These are phyloP conservation scores for Manacus vitellinus DNA, from an alignment of 2,113 vertebrate genomes.

Conservation along the genomic window DNA sequence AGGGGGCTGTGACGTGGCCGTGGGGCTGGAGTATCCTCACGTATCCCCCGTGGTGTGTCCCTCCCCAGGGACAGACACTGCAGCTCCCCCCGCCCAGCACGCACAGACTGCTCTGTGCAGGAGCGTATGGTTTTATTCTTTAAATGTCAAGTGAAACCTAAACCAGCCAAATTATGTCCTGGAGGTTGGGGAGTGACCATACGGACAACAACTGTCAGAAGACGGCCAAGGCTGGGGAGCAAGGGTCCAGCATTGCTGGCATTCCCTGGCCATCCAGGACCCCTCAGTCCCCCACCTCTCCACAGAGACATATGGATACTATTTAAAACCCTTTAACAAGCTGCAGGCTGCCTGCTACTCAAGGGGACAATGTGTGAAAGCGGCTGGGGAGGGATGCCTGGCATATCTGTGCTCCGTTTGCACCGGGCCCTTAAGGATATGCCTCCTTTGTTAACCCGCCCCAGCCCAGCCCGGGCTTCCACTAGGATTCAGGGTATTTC, in stretches of 20 bases:
- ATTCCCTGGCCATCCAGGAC: conserved; percentile 66
- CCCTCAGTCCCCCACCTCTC: conserved; percentile 32
- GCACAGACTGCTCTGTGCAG: neutral
- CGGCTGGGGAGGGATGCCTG: conserved; percentile 57
- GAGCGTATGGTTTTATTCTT: conserved; percentile 44
- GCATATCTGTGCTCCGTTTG: conserved; percentile 42
- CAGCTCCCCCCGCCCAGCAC: neutral
- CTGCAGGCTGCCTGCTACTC: conserved; percentile 64
- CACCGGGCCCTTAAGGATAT: conserved; percentile 5
- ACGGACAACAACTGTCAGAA: conserved; percentile 68
- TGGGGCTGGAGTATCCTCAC: neutral
- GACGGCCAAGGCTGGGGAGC: conserved; percentile 11
- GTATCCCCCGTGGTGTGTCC: neutral
- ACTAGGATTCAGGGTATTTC: neutral
- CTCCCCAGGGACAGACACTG: neutral
- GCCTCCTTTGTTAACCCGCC: conserved; percentile 6
- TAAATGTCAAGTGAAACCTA: conserved; percentile 66
- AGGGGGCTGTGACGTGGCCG: neutral
- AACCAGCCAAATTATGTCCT: conserved; percentile 49
- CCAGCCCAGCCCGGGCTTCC: neutral
- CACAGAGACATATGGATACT: conserved; percentile 71
- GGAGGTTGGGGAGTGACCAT: conserved; percentile 5
- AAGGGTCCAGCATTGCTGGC: conserved; percentile 66
- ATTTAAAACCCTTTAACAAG: conserved; percentile 76
- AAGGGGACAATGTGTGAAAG: conserved; percentile 39